Evolutionary conservation across 2,113 vertebrate species (phyloP).

Genomic region (Nanorana parkeri): DNA sequence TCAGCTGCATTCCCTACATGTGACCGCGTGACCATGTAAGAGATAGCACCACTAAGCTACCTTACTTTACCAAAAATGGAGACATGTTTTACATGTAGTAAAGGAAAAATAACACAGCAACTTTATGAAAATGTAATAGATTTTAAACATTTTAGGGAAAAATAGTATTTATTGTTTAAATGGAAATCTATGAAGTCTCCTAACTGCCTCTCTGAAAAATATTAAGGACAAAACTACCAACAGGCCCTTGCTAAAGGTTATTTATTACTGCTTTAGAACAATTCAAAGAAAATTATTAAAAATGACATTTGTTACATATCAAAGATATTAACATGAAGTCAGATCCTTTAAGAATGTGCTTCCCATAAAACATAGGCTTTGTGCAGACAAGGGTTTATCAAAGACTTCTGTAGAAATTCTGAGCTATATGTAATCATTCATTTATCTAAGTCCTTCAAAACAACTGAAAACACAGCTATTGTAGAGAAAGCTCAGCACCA

Average conservation of each 20-base stretch:
- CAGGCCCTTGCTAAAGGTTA: conserved; percentile 17
- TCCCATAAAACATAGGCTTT: conserved; percentile 38
- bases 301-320: conserved; percentile 37
- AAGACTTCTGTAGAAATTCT: conserved; percentile 28
- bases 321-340: conserved; percentile 21
- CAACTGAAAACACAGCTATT: background rate
- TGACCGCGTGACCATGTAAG: too few relatives aligned
- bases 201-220: background rate
- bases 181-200: background rate
- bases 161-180: too few relatives aligned
- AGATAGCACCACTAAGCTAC: too few relatives aligned
- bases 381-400: conserved; percentile 31
- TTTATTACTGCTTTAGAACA: conserved; percentile 23
- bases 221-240: background rate
- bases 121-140: too few relatives aligned
- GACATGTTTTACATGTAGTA: too few relatives aligned
- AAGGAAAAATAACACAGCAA: too few relatives aligned
- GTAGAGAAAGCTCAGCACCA: background rate
- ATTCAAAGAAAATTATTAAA: conserved; percentile 30
- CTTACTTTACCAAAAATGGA: too few relatives aligned
- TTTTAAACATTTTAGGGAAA: too few relatives aligned
- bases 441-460: conserved; percentile 32
- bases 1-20: too few relatives aligned
- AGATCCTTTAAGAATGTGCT: conserved; percentile 40
- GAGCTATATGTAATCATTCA: conserved; percentile 26